Evolutionary conservation across 2,113 vertebrate species (phyloP).

Genomic region (Perca fluviatilis): DNA sequence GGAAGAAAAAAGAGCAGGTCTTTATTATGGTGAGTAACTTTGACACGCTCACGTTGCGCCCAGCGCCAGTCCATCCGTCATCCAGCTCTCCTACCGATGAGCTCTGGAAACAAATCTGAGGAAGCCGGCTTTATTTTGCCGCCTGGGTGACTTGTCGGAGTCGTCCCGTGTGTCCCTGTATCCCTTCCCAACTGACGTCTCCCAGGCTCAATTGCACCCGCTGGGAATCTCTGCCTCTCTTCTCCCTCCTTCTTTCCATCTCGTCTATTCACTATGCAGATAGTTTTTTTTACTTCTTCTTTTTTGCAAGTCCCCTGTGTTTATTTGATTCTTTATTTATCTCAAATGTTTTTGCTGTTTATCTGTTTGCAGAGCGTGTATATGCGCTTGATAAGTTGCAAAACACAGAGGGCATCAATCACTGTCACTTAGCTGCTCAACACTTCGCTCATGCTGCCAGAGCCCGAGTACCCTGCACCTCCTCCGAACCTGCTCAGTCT

Average conservation of each 20-base stretch:
- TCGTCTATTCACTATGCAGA: slow-evolving; percentile 78
- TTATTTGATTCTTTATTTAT: slow-evolving; percentile 78
- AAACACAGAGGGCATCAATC: slow-evolving; percentile 87
- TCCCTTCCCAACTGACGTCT: slow-evolving; percentile 56
- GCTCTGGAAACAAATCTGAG: slow-evolving; percentile 79
- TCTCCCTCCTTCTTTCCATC: slow-evolving; percentile 55
- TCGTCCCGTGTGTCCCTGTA: slow-evolving; percentile 64
- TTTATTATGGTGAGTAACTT: slow-evolving; percentile 79
- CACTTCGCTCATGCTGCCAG: slow-evolving; percentile 73
- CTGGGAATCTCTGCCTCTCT: slow-evolving; percentile 67
- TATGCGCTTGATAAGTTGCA: slow-evolving; percentile 71
- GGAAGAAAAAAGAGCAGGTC: slow-evolving; percentile 62
- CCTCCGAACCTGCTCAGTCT: slow-evolving; percentile 45
- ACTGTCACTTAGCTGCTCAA: slow-evolving; percentile 83
- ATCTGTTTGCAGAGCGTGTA: slow-evolving; percentile 58
- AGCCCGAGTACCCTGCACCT: slow-evolving; percentile 39
- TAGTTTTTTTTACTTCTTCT: background rate
- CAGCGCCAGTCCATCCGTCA: slow-evolving; percentile 83
- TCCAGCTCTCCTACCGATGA: slow-evolving; percentile 79
- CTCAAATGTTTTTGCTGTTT: slow-evolving; percentile 74
- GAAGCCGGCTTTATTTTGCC: slow-evolving; percentile 78
- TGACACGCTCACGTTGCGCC: slow-evolving; percentile 74
- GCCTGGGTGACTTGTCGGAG: slow-evolving; percentile 78
- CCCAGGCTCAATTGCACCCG: slow-evolving; percentile 57
- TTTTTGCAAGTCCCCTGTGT: slow-evolving; percentile 61